These are phyloP conservation scores for Anthrax anthrax DNA, from an alignment of 2,888 invertebrate species.

Conservation along the genomic window DNA sequence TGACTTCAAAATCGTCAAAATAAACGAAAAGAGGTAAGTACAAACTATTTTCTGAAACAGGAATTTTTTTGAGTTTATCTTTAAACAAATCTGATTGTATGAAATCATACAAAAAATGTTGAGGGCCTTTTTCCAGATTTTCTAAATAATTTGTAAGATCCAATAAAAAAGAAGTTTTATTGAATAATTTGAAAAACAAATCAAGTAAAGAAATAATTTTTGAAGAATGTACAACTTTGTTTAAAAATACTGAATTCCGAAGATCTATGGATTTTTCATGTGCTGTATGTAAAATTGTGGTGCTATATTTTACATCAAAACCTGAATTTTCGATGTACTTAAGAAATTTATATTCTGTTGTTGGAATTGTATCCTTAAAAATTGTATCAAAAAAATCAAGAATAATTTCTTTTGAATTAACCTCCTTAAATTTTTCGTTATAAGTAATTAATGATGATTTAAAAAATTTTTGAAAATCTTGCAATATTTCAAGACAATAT, in stretches of 20 bases:
- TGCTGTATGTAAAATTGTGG: neutral
- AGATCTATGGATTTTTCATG: neutral
- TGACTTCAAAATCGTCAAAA: neutral
- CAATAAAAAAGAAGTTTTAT: neutral
- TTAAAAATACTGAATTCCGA: neutral
- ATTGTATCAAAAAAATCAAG: neutral
- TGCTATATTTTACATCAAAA: neutral
- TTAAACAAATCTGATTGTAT: neutral
- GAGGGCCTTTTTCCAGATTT: neutral
- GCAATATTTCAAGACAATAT: neutral
- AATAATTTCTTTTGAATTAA: too few species aligned
- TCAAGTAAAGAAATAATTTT: neutral
- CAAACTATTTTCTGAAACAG: neutral
- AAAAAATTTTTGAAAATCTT: neutral
- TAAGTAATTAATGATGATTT: too few species aligned
- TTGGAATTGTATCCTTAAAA: neutral
- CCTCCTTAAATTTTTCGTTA: neutral
- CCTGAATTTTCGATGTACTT: neutral
- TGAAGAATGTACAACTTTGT: neutral
- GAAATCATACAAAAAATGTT: neutral
- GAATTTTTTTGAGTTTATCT: neutral
- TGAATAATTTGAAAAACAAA: neutral
- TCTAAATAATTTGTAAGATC: neutral
- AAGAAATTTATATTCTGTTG: neutral
- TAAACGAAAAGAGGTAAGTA: neutral